Evolutionary conservation across 2,888 invertebrate species (phyloP), one percentile per base, ranked within the genome.

Genomic region (Dasysyrphus albostriatus): DNA sequence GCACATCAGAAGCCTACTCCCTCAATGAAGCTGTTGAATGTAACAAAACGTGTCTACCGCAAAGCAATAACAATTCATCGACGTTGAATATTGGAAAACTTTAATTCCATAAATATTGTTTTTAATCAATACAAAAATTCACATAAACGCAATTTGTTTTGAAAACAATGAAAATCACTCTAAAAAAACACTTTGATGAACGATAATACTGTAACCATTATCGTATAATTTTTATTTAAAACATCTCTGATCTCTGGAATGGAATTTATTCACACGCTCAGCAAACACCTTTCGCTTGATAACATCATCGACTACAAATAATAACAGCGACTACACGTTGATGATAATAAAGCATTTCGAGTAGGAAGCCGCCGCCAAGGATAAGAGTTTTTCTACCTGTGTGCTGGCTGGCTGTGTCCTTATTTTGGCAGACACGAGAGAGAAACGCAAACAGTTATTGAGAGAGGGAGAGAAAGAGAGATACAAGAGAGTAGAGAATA

Each of bases 321-420:
- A 24, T 24, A 24, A 70, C 73, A 80, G 32, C 67, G 72, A 39
- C 24, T 61, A 61, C 61, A 61, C 67, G 59, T 63, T 73, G 24
- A 73, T 70, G 63, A 81, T 39, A 54, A 77, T 85, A 81, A 81
- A 85, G 73, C 29, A 67, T 32, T 12, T 42, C 24, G 24, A 61
- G 2, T 65, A 80, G 80, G 79, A 76, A 73, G 49, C 74, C 74
- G 81, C 44, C 73, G 73, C 56, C 81, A 77, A 81, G 85, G 85
- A 85, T 77, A 16, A 67, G 14, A 19, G 42, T 37, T 59, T 75
- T 24, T 8, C 42, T 49, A 51, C 70, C 75, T 56, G 69, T 69
- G 44, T 65, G 24, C 24, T 24, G 24, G 24, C 24, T 24, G 24
- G 24, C 72, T 47, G 69, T 69, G 49, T 67, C 42, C 49, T 37